Evolutionary conservation across 2,888 invertebrate species (phyloP).

Genomic region (Limnephilus lunatus): DNA sequence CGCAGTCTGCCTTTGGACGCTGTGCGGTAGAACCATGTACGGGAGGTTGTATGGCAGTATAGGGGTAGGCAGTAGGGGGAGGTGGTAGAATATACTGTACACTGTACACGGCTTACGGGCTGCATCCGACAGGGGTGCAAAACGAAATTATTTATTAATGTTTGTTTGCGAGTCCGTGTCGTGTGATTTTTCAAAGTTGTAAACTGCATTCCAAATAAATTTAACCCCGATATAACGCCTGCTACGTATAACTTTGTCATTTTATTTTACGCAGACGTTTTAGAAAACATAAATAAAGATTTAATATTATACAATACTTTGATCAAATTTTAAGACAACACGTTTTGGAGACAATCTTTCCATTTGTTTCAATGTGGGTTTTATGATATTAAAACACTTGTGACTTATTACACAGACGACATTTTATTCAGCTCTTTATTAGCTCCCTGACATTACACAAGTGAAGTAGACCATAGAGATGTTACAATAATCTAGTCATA

Average conservation of each 20-base stretch:
- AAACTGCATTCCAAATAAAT: background rate
- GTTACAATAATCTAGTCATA: too few species aligned
- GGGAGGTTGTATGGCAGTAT: background rate
- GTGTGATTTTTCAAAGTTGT: background rate
- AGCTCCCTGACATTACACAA: too few species aligned
- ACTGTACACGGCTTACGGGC: constrained; percentile 4
- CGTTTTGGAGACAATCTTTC: background rate
- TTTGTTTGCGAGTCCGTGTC: background rate
- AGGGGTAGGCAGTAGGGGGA: background rate
- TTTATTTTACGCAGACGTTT: background rate
- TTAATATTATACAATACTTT: background rate
- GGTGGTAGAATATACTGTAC: background rate
- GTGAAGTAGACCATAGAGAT: too few species aligned
- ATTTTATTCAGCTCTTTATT: too few species aligned
- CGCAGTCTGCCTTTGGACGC: constrained; percentile 25
- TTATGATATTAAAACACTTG: too few species aligned
- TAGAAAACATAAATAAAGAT: background rate
- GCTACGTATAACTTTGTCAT: background rate
- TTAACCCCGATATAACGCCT: background rate
- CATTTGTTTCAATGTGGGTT: too few species aligned
- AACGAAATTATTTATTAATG: background rate
- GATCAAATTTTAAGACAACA: background rate
- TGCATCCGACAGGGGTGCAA: constrained; percentile 11
- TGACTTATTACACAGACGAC: too few species aligned
- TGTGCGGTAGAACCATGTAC: background rate